Percentiles rank a stretch among this genome's conserved stretches.
Evolutionary conservation across 1,140 invertebrate species (phyloP).

Genomic region (Brevipalpus yothersi): DNA sequence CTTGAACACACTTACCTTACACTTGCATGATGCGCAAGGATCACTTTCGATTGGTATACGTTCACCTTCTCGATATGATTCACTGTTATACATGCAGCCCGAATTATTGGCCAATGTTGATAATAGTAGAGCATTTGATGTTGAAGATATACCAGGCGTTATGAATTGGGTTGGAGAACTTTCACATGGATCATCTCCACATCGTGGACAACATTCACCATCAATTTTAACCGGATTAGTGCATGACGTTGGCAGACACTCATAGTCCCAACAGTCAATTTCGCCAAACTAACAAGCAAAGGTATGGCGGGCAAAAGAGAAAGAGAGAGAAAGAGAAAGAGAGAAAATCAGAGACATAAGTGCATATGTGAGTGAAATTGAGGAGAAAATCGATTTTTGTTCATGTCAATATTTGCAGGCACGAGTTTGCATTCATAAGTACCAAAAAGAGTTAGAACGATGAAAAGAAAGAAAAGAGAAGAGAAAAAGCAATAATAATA

Average conservation of each 20-base stretch:
- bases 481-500: background rate
- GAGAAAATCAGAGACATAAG: background rate
- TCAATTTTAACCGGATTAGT: slow-evolving; percentile 32
- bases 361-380: background rate
- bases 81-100: slow-evolving; percentile 23
- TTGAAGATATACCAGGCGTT: background rate
- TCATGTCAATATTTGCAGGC: background rate
- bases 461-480: too few relatives aligned
- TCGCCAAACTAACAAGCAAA: slow-evolving; percentile 40
- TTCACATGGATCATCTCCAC: slow-evolving; percentile 31
- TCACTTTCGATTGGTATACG: slow-evolving; percentile 27
- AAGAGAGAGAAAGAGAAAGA: background rate
- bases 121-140: background rate
- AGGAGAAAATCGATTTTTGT: background rate
- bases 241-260: slow-evolving; percentile 47
- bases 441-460: background rate
- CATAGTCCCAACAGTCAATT: slow-evolving; percentile 62
- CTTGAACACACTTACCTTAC: slow-evolving; percentile 33
- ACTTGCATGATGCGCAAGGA: slow-evolving; percentile 44
- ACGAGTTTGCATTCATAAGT: background rate
- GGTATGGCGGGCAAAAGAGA: slow-evolving; percentile 10
- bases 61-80: slow-evolving; percentile 32
- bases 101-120: background rate
- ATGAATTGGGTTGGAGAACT: background rate
- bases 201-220: slow-evolving; percentile 42